Percentiles rank a stretch among this genome's conserved stretches.
phyloP scores from a whole-genome alignment of 2,888 invertebrate genomes.

The Lasius platythorax region DNA sequence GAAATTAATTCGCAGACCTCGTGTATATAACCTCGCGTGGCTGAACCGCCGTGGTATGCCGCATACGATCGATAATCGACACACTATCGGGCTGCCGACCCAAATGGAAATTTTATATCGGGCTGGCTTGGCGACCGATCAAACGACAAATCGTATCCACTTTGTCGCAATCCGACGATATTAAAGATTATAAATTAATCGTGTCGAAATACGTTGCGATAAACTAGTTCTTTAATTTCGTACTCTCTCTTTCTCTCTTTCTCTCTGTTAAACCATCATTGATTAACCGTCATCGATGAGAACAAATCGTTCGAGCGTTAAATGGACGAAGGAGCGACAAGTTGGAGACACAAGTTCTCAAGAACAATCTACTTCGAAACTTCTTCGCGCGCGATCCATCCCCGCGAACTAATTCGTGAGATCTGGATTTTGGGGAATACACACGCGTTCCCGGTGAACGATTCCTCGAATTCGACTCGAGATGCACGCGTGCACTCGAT shows the following conservation, averaged over 20 bases:
- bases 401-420: neutral
- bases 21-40: slow-evolving; percentile 11
- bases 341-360: slow-evolving; percentile 7
- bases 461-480: slow-evolving; percentile 3
- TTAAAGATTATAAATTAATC: neutral
- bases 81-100: slow-evolving; percentile 38
- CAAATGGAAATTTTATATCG: slow-evolving; percentile 57
- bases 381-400: neutral
- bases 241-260: neutral
- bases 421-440: neutral
- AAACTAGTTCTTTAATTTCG: neutral
- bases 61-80: slow-evolving; percentile 44
- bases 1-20: slow-evolving; percentile 25
- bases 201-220: neutral
- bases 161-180: slow-evolving; percentile 1
- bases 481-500: neutral
- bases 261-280: neutral
- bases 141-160: slow-evolving; percentile 57
- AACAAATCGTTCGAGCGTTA: slow-evolving; percentile 22
- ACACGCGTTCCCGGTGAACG: slow-evolving; percentile 5
- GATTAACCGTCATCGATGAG: neutral
- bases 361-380: neutral
- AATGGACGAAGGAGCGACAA: neutral
- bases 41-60: slow-evolving; percentile 20
- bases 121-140: slow-evolving; percentile 64